Conservation (phyloP, 2,888 invertebrate genomes). For the Campaea margaritaria region DNA sequence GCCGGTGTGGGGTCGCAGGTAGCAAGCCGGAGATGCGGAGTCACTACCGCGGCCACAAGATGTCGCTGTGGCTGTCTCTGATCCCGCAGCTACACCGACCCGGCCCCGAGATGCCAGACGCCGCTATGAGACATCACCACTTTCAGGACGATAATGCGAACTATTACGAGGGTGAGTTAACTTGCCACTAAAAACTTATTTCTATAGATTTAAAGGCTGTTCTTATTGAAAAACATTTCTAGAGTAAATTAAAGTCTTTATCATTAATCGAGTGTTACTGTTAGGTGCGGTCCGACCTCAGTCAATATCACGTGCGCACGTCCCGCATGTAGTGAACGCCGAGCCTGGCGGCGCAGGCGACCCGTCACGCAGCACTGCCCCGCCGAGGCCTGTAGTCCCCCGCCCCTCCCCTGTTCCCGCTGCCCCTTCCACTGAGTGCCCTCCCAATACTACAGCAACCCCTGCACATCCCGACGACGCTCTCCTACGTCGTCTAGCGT, state of each 20-base stretch:
- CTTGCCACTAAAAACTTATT: not conserved
- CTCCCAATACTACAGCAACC: constrained; percentile 85
- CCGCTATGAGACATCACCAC: constrained; percentile 95
- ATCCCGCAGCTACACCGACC: constrained; percentile 96
- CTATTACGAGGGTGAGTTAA: constrained; percentile 89
- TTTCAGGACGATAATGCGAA: constrained; percentile 92
- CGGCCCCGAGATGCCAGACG: constrained; percentile 89
- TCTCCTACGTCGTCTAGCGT: constrained; percentile 90
- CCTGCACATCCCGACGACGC: constrained; percentile 87
- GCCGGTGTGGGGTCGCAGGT: constrained; percentile 71
- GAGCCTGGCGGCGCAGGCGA: constrained; percentile 62
- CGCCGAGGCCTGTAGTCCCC: constrained; percentile 77
- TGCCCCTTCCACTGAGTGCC: constrained; percentile 89
- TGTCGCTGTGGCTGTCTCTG: constrained; percentile 96
- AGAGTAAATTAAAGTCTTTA: not conserved
- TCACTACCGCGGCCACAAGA: constrained; percentile 97
- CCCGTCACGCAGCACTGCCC: constrained; percentile 64
- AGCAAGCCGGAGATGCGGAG: constrained; percentile 91
- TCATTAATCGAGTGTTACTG: constrained; percentile 1
- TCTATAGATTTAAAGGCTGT: not conserved
- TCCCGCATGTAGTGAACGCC: constrained; percentile 83
- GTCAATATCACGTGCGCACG: constrained; percentile 87
- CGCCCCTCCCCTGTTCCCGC: constrained; percentile 72
- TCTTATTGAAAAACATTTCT: not conserved
- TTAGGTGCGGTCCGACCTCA: constrained; percentile 91